A percentile compares a stretch with the other conserved stretches of the same genome.
Evolutionary conservation across 2,113 vertebrate species (phyloP).

Genomic region (Pomatostomus ruficeps): DNA sequence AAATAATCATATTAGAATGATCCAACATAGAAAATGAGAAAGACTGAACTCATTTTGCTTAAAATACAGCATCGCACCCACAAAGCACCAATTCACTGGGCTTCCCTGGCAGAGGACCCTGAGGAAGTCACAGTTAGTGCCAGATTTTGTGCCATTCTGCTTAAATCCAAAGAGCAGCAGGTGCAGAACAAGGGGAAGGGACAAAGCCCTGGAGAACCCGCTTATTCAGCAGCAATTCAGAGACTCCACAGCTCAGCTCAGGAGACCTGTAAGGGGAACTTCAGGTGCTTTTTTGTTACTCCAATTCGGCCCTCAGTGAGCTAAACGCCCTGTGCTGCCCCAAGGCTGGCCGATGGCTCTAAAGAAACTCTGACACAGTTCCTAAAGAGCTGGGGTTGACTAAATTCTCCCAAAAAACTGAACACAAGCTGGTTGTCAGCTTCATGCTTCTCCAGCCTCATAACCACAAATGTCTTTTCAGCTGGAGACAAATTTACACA

Average conservation of each 20-base stretch:
- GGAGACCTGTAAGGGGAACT: not conserved
- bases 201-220: rapidly evolving
- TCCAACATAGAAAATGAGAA: not conserved
- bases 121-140: not conserved
- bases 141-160: not conserved
- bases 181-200: rapidly evolving
- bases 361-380: not conserved
- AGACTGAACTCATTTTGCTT: not conserved
- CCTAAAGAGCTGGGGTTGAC: not conserved
- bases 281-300: rapidly evolving
- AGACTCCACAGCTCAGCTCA: rapidly evolving
- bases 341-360: not conserved
- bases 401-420: not conserved
- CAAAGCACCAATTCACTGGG: not conserved
- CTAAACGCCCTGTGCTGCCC: not conserved
- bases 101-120: not conserved
- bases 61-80: rapidly evolving
- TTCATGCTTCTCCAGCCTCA: not conserved
- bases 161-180: not conserved
- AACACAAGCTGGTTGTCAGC: not conserved
- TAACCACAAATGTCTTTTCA: not conserved
- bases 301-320: rapidly evolving
- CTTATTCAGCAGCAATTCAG: rapidly evolving
- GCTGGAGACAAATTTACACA: not conserved
- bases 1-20: not conserved